Evolutionary conservation across 2,797 vertebrate genomes (phyloP), one percentile per base, ranked within the genome.

Genomic region (Danio tinwini): DNA sequence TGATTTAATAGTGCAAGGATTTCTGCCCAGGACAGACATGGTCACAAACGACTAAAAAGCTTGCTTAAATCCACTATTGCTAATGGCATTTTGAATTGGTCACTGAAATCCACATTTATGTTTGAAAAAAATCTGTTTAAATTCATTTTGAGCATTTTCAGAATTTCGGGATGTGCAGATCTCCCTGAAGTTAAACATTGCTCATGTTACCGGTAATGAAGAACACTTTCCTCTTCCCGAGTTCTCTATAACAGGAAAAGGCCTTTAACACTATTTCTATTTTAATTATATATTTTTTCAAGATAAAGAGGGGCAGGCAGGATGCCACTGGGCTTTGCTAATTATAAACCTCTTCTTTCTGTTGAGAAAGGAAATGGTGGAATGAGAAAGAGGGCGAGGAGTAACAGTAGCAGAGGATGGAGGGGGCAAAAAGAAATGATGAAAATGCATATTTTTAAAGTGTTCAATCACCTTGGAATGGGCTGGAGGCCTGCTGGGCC

Each of bases 401-500:
- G 29, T 29, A 1, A 29, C 29, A 29, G 3, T 3, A 77, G 10
- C 3, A 52, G 11, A 40, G 44, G 13, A 1, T 10, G 4, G 44
- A 12, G 6, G 17, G 9, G 7, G 2, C 8, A n/a, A 16, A 19
- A 11, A 65, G n/a, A 67, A 10, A 16, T 39, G 44, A 44, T 29
- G 16, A 50, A 11, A n/a, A 19, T 11, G 29, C 21, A 40, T 49
- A 69, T 47, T 37, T 37, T 29, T 6, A 56, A 52, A 50, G 58
- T 21, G 82, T 19, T 78, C 21, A 84, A 91, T 58, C 91, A 98
- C 97, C 97, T 97, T 98, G 97, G 90, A 99, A 98, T 81, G 97
- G 97, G 88, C 92, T 98, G 92, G 95, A 96, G 0, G 97, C 96
- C 89, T 98, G 97, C 88, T 98, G 97, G 85, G 97, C 97, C 64